These are phyloP conservation scores for Pseudomyrmex pallidus DNA, from an alignment of 1,140 invertebrate species.

Conservation along the genomic window DNA sequence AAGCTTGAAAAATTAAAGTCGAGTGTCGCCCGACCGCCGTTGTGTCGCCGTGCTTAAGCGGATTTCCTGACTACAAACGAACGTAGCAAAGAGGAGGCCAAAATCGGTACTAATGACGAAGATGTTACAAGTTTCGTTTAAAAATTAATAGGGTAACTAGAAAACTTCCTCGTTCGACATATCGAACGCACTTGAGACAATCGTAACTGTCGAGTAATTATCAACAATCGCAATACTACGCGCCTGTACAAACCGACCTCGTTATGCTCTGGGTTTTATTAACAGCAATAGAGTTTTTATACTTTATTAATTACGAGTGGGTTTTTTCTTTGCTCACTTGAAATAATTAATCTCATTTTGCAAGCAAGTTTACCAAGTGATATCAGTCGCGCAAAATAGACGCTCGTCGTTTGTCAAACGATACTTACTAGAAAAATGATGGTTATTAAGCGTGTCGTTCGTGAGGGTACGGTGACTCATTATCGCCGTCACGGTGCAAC, in stretches of 20 bases:
- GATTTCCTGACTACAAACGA: slow-evolving; percentile 74
- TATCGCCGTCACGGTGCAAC: slow-evolving; percentile 63
- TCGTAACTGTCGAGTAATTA: too few species aligned
- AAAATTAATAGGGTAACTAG: background rate
- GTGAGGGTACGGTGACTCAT: slow-evolving; percentile 65
- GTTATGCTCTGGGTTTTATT: too few species aligned
- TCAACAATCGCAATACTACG: too few species aligned
- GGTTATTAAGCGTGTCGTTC: slow-evolving; percentile 65
- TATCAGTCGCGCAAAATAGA: slow-evolving; percentile 12
- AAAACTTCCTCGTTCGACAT: background rate
- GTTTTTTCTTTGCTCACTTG: too few species aligned
- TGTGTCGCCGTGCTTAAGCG: slow-evolving; percentile 66
- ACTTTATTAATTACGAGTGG: too few species aligned
- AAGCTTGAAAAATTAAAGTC: slow-evolving; percentile 79
- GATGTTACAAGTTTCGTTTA: slow-evolving; percentile 66
- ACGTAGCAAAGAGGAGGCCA: slow-evolving; percentile 37
- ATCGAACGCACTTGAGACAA: slow-evolving; percentile 4
- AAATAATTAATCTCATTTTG: background rate
- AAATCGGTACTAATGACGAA: slow-evolving; percentile 48
- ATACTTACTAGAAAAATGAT: slow-evolving; percentile 66
- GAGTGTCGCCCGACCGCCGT: slow-evolving; percentile 70
- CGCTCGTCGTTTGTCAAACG: slow-evolving; percentile 48
- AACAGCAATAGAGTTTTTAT: too few species aligned
- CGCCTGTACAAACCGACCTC: too few species aligned
- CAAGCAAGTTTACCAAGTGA: background rate